Evolutionary conservation across 2,888 invertebrate species (phyloP).

Genomic region (Muscina levida): DNA sequence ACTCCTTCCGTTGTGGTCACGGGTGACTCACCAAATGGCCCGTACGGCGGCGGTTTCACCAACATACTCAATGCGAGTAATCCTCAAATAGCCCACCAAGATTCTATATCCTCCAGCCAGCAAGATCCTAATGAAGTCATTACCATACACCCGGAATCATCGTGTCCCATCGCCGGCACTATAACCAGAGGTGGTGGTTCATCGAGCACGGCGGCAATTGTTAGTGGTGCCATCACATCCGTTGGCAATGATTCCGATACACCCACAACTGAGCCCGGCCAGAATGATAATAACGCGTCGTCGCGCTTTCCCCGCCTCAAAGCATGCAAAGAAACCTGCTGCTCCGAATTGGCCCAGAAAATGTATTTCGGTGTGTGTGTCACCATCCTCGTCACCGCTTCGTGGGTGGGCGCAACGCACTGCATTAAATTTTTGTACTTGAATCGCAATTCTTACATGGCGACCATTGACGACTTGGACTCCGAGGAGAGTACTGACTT

Average conservation of each 20-base stretch:
- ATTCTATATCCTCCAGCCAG: constrained; percentile 83
- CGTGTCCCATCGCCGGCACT: constrained; percentile 54
- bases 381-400: constrained; percentile 90
- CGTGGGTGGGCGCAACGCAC: constrained; percentile 96
- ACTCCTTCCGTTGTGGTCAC: constrained; percentile 87
- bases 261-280: constrained; percentile 71
- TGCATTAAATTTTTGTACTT: constrained; percentile 92
- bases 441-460: constrained; percentile 76
- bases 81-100: constrained; percentile 81
- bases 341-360: constrained; percentile 92
- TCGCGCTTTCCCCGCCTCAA: constrained; percentile 76
- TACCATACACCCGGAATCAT: constrained; percentile 73
- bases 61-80: constrained; percentile 80
- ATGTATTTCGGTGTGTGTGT: constrained; percentile 94
- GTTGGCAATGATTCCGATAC: constrained; percentile 72
- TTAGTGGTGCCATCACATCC: constrained; percentile 63
- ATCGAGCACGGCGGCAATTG: constrained; percentile 55
- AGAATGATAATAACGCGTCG: constrained; percentile 70
- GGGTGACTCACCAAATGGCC: constrained; percentile 82
- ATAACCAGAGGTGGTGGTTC: constrained; percentile 63
- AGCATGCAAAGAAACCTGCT: constrained; percentile 87
- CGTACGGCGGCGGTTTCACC: constrained; percentile 79
- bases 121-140: constrained; percentile 82
- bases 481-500: constrained; percentile 70
- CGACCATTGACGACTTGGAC: constrained; percentile 72